Evolutionary conservation across 2,888 invertebrate genomes (phyloP).

Genomic region (Rhorus exstirpatorius): DNA sequence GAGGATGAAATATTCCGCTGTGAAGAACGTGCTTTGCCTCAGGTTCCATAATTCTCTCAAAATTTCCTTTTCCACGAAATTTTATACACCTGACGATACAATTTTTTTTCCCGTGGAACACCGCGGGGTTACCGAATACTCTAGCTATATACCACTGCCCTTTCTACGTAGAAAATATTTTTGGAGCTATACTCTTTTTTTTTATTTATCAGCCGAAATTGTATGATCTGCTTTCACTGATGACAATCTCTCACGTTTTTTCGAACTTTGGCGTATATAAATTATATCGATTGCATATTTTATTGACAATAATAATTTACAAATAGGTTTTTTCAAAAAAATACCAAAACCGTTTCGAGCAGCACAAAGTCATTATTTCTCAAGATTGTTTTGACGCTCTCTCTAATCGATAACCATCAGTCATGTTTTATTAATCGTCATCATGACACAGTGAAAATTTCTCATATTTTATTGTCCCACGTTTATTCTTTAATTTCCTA

Average conservation of each 20-base stretch:
- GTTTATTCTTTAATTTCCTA: not conserved
- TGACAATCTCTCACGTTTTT: too few relatives aligned
- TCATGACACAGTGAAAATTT: constrained; percentile 46
- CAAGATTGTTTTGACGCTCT: not conserved
- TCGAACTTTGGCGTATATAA: too few relatives aligned
- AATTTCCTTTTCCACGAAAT: not conserved
- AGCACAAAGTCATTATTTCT: too few relatives aligned
- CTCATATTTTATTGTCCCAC: not conserved
- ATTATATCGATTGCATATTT: too few relatives aligned
- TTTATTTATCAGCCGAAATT: not conserved
- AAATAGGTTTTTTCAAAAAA: not conserved
- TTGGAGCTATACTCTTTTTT: not conserved
- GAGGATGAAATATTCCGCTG: constrained; percentile 94
- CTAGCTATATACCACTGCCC: constrained; percentile 15
- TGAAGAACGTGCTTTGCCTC: constrained; percentile 90
- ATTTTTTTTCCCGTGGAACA: constrained; percentile 10
- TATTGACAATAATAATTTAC: not conserved
- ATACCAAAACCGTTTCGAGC: too few relatives aligned
- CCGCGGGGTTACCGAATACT: constrained; percentile 42
- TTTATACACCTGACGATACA: constrained; percentile 6
- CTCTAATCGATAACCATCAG: not conserved
- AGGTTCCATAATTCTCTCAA: constrained; percentile 74
- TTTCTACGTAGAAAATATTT: constrained; percentile 4
- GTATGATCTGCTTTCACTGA: too few relatives aligned
- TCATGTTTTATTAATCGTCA: constrained; percentile 45